Base-by-base conservation (phyloP, 2,113 vertebrate species). In the Glareola pratincola region DNA sequence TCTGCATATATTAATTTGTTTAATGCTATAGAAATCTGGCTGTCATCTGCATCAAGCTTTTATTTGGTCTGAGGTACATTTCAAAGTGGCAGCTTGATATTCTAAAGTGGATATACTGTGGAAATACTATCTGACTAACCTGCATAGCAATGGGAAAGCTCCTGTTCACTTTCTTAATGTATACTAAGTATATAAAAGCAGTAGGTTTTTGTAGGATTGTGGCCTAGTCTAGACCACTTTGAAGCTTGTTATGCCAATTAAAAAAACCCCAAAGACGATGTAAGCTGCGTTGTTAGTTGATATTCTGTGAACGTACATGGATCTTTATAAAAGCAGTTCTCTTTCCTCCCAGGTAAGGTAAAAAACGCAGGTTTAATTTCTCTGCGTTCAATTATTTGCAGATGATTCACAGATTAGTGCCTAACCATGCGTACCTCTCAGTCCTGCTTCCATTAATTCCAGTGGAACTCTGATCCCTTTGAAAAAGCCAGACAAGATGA, bases 281-380 rank as follows among this genome's bases (percentile, higher is more conserved):
- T 90, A 87, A 90, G 41, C n/a, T 84, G 23, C 67, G 67, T 81
- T 92, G 76, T 88, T 96, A 88, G 83, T 86, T 68, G 30, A 66
- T 95, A 57, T 88, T 85, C 75, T 78, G 67, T 84, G 85, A 91
- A 86, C 4, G 3, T 47, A 62, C 4, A 1, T 56, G 50, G 16
- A 79, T 90, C 29, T 14, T 76, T 21, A 94, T 93, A 95, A 96
- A 97, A 93, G 74, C 12, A 4, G 36, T 74, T 96, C 32, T 53
- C 54, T 93, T 96, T 97, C 82, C 74, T 85, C 34, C 51, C 66
- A 90, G 30, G 16, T 62, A 82, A 87, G 68, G 62, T 77, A 83
- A 96, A 97, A 97, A 96, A 75, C 91, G 56, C 29, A 76, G 76
- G 34, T 87, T 97, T 89, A 50, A 85, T 89, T 95, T 96, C 67